Percentiles rank a stretch among this genome's conserved stretches.
Evolutionary conservation across 2,797 vertebrate species (phyloP).

Genomic region (Poeciliopsis presidionis): DNA sequence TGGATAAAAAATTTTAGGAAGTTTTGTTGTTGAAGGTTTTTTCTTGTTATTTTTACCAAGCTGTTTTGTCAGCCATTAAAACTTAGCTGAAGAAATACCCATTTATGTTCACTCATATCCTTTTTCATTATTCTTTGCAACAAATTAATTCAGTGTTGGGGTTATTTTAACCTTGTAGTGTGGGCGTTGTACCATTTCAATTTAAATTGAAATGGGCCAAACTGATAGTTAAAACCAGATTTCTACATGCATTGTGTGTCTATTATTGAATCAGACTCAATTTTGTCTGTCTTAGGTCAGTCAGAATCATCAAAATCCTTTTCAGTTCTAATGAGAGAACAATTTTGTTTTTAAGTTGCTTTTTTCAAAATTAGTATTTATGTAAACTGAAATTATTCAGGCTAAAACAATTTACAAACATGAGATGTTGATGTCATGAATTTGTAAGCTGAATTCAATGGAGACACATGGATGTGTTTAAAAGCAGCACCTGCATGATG

Average conservation of each 20-base stretch:
- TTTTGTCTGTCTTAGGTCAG: not conserved
- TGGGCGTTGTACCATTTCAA: not conserved
- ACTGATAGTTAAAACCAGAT: not conserved
- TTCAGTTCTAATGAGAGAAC: not conserved
- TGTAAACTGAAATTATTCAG: not conserved
- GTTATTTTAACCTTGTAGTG: not conserved
- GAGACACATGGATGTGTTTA: not conserved
- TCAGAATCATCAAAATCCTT: not conserved
- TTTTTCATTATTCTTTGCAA: not conserved
- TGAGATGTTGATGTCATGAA: not conserved
- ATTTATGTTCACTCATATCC: not conserved
- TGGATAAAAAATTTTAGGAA: constrained; percentile 14
- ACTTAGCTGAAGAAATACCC: not conserved
- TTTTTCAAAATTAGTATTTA: not conserved
- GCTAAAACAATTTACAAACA: not conserved
- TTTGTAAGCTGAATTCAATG: not conserved
- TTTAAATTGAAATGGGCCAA: not conserved
- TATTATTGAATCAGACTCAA: not conserved
- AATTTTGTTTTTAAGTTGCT: not conserved
- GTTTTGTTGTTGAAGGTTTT: constrained; percentile 22
- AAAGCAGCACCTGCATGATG: not conserved
- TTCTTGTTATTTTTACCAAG: constrained; percentile 11
- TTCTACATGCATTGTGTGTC: not conserved
- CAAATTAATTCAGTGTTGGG: not conserved
- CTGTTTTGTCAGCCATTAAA: not conserved